phyloP scores from a whole-genome alignment of 2,797 vertebrate genomes.

The Spinus pinus region DNA sequence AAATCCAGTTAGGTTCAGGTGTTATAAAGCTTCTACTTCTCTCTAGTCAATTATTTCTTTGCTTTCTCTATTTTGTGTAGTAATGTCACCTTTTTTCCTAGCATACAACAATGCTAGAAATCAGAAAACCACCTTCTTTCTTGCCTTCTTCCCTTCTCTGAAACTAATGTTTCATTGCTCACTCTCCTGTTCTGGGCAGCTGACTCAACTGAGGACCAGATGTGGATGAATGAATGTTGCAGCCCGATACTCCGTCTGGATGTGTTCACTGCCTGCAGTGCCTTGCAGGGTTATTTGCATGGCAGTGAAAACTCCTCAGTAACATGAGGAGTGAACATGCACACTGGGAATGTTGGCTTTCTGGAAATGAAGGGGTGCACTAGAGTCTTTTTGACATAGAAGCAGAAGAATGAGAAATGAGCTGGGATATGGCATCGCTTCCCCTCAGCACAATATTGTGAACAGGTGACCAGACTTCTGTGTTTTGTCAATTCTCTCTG shows the following conservation, averaged over 20 bases:
- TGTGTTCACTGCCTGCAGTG: neutral
- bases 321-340: neutral
- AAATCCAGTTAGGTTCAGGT: neutral
- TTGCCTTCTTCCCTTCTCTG: neutral
- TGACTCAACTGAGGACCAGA: neutral
- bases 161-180: neutral
- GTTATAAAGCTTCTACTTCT: neutral
- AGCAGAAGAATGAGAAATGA: constrained; percentile 60
- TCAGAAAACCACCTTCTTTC: neutral
- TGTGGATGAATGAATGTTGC: neutral
- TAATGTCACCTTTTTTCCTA: neutral
- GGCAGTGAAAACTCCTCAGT: neutral
- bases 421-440: neutral
- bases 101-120: neutral
- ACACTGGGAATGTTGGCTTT: constrained; percentile 9
- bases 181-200: neutral
- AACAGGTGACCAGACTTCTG: constrained; percentile 66
- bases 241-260: fast-evolving
- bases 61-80: neutral
- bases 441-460: constrained; percentile 20
- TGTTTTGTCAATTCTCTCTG: constrained; percentile 37
- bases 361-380: constrained; percentile 35
- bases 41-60: neutral
- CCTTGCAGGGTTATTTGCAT: neutral
- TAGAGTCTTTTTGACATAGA: constrained; percentile 49